These are phyloP conservation scores for Octopus sinensis DNA, from an alignment of 1,140 invertebrate species.

Conservation along the genomic window DNA sequence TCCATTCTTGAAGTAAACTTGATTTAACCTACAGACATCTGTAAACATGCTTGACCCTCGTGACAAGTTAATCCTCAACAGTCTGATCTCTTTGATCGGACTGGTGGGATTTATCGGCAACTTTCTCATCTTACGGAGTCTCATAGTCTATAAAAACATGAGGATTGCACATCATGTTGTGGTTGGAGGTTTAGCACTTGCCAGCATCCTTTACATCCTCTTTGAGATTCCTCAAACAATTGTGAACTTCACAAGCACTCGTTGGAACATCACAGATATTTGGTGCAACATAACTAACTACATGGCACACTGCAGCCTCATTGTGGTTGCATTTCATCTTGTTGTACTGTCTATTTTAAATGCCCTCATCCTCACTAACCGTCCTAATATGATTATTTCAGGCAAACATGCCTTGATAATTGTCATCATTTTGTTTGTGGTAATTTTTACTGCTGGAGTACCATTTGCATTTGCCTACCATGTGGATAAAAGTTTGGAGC, in stretches of 20 bases:
- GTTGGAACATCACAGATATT: slow-evolving; percentile 26
- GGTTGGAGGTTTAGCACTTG: slow-evolving; percentile 38
- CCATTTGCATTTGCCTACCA: slow-evolving; percentile 18
- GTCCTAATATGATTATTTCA: slow-evolving; percentile 34
- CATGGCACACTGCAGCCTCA: slow-evolving; percentile 34
- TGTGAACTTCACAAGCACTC: slow-evolving; percentile 29
- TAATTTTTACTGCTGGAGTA: slow-evolving; percentile 26
- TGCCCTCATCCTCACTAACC: slow-evolving; percentile 43
- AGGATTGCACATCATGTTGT: slow-evolving; percentile 41
- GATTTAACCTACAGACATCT: neutral
- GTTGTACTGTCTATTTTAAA: slow-evolving; percentile 45
- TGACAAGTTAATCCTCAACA: slow-evolving; percentile 31
- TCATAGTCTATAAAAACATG: slow-evolving; percentile 34
- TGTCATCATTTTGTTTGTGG: slow-evolving; percentile 27
- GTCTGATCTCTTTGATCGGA: slow-evolving; percentile 40
- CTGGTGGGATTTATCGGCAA: slow-evolving; percentile 46
- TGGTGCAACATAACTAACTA: slow-evolving; percentile 46
- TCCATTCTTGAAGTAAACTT: neutral
- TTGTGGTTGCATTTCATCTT: slow-evolving; percentile 41
- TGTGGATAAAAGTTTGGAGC: slow-evolving; percentile 18
- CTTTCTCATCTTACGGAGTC: slow-evolving; percentile 39
- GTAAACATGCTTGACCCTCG: slow-evolving; percentile 15
- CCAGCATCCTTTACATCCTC: slow-evolving; percentile 37
- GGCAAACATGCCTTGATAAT: slow-evolving; percentile 31
- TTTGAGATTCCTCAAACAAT: slow-evolving; percentile 41